Conservation (phyloP, 2,888 invertebrate genomes). For the Eulithis prunata region DNA sequence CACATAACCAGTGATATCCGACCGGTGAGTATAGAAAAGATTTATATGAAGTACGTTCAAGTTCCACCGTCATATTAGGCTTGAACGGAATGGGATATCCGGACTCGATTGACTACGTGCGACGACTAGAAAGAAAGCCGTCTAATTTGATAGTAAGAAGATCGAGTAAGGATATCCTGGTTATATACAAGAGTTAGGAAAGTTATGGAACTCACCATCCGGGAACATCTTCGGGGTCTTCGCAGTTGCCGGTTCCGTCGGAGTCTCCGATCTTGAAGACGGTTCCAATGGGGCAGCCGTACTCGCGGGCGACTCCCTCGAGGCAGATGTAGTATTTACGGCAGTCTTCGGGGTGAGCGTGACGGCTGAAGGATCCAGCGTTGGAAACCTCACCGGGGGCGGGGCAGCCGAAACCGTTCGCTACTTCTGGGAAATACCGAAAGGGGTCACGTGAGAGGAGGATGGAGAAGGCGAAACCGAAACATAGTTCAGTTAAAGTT, state of each 20-base stretch:
- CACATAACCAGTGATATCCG: conserved; percentile 65
- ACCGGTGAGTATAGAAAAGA: conserved; percentile 67
- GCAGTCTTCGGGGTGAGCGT: conserved; percentile 97
- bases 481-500: conserved; percentile 52
- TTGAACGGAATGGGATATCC: conserved; percentile 63
- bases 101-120: conserved; percentile 45
- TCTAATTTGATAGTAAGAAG: conserved; percentile 22
- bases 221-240: conserved; percentile 97
- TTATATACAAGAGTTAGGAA: conserved; percentile 33
- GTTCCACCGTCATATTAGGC: conserved; percentile 64
- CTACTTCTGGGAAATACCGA: conserved; percentile 89
- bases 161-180: conserved; percentile 45
- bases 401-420: conserved; percentile 94
- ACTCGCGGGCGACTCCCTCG: conserved; percentile 95
- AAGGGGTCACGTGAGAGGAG: conserved; percentile 66
- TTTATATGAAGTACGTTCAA: conserved; percentile 58
- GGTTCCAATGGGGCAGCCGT: conserved; percentile 97
- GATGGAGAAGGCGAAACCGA: conserved; percentile 62
- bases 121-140: conserved; percentile 31
- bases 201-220: conserved; percentile 91
- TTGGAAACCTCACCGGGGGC: conserved; percentile 92
- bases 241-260: conserved; percentile 96
- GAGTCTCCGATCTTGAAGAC: conserved; percentile 97
- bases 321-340: conserved; percentile 98
- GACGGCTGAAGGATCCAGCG: conserved; percentile 95